Evolutionary conservation across 1,140 invertebrate species (phyloP), one percentile per base, ranked within the genome.

Genomic region (Parapsyche elsis): DNA sequence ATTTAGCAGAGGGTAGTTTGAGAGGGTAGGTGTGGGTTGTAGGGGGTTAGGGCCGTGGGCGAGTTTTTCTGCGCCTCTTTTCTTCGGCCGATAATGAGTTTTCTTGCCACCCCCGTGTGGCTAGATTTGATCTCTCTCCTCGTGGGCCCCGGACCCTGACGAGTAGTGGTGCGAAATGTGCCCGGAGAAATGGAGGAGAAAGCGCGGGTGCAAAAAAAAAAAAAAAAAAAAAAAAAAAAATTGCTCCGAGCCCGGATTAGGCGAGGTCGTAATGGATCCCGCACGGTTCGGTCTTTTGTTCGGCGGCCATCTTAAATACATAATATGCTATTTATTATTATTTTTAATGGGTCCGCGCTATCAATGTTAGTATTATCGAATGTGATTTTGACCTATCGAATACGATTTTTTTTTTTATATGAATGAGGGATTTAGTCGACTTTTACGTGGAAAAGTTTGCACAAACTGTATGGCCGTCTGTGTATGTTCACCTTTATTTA

Each of bases 51-150:
- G 21, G 10, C 49, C 67, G 45, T 61, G 71, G 46, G 23, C 1
- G 38, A 76, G 73, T 46, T 64, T 49, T 45, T 74, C 80, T 44
- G 46, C 70, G 76, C 46, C 30, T 73, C 59, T 77, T 77, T 77
- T 64, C 53, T 77, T 38, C 24, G 74, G 59, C 59, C 78, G 81
- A 80, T 82, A 82, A 82, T 82, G 81, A 82, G 81, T 82, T 82
- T 82, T 80, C 71, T 75, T 75, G 71, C 71, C 71, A 24, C 71
- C 71, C 71, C 24, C 19, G 23, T 9, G 70, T 14, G 19, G 71
- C 71, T 75, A 57, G 71, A 75, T 75, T 75, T 75, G 71, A 75
- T 75, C 59, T 70, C 44, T 26, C 64, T 16, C 21, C 49, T 53
- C 49, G 49, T 16, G 24, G 19, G 59, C 59, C 16, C 30, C 16